phyloP scores from a whole-genome alignment of 2,888 invertebrate species.

The Desoria tigrina region DNA sequence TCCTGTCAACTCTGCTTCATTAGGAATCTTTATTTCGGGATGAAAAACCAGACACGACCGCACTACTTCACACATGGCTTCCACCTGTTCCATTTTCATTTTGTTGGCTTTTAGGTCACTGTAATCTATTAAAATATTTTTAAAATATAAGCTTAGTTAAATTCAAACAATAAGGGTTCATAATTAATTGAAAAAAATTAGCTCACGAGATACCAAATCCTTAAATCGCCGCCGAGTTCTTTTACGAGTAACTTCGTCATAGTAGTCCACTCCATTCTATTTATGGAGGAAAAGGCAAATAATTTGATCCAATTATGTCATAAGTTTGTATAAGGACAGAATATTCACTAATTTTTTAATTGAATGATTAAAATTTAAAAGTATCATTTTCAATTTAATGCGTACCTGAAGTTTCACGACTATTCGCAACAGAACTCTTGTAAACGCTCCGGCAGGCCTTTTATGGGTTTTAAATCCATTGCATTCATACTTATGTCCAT shows the following conservation, averaged over 20 bases:
- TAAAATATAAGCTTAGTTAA: constrained; percentile 54
- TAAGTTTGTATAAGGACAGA: neutral
- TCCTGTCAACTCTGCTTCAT: constrained; percentile 74
- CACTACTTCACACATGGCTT: constrained; percentile 71
- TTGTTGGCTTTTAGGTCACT: constrained; percentile 74
- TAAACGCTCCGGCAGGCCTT: constrained; percentile 71
- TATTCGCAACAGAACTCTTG: constrained; percentile 74
- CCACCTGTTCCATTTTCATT: constrained; percentile 76
- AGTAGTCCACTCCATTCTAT: constrained; percentile 43
- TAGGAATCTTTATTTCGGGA: constrained; percentile 70
- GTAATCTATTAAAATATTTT: constrained; percentile 92
- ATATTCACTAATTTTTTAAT: constrained; percentile 5
- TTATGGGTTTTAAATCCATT: constrained; percentile 55
- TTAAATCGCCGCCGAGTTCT: constrained; percentile 67
- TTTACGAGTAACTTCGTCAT: constrained; percentile 44
- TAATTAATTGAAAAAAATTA: constrained; percentile 15
- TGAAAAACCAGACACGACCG: constrained; percentile 64
- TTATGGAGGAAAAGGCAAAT: constrained; percentile 10
- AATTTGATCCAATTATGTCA: too few species aligned
- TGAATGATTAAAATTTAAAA: neutral
- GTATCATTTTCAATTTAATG: neutral
- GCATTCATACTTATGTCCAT: constrained; percentile 80
- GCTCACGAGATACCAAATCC: constrained; percentile 85
- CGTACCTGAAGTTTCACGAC: constrained; percentile 66
- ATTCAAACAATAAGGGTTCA: constrained; percentile 5